These are phyloP conservation scores for Callimico goeldii DNA, from an alignment of 2,797 vertebrate genomes.

Conservation along the genomic window DNA sequence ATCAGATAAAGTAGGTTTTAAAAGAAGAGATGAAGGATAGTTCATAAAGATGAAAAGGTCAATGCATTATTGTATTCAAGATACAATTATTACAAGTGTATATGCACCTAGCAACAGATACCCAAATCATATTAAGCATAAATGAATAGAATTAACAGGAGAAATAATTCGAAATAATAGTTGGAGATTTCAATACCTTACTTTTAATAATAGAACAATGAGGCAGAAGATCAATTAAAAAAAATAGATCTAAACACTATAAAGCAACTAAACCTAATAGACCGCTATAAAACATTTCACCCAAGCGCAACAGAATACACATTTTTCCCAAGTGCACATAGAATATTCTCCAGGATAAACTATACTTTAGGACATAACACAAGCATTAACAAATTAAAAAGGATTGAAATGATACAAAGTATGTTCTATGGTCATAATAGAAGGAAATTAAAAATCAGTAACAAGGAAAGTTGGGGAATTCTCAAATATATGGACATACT, in stretches of 20 bases:
- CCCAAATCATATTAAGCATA: too few relatives aligned
- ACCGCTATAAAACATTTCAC: not conserved
- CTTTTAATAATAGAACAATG: too few relatives aligned
- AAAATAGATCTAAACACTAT: not conserved
- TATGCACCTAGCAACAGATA: too few relatives aligned
- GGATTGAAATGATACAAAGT: not conserved
- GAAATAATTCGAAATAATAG: too few relatives aligned
- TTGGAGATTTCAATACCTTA: too few relatives aligned
- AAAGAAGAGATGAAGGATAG: too few relatives aligned
- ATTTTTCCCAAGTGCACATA: not conserved
- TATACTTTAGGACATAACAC: not conserved
- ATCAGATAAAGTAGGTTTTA: too few relatives aligned
- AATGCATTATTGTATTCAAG: too few relatives aligned
- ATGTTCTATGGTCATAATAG: not conserved
- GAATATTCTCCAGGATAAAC: not conserved
- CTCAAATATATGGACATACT: not conserved
- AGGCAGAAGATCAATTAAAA: too few relatives aligned
- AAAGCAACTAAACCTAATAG: not conserved
- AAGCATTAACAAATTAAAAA: not conserved
- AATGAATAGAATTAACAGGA: too few relatives aligned
- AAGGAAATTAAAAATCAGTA: not conserved
- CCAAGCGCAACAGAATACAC: not conserved
- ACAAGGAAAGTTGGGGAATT: not conserved
- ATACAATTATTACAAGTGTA: too few relatives aligned
- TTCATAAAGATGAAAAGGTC: too few relatives aligned